A percentile compares a stretch with the other conserved stretches of the same genome.
Evolutionary conservation across 2,797 vertebrate species (phyloP).

Genomic region (Tolypeutes matacus): DNA sequence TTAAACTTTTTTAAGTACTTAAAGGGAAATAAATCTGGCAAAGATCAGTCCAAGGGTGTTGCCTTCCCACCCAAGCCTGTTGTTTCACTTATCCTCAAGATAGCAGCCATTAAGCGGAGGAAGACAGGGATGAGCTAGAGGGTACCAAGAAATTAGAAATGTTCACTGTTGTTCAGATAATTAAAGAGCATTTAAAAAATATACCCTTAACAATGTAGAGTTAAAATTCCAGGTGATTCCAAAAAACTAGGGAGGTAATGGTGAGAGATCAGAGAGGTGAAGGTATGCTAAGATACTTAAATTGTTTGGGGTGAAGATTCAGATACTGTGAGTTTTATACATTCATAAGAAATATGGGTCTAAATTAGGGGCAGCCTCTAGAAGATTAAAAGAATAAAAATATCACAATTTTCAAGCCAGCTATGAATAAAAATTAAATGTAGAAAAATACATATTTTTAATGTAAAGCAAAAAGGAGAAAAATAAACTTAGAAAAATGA

Average conservation of each 20-base stretch:
- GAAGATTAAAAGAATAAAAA: neutral
- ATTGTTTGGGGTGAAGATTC: neutral
- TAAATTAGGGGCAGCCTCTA: neutral
- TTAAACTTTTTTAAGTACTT: neutral
- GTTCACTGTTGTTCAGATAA: neutral
- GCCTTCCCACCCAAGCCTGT: neutral
- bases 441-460: neutral
- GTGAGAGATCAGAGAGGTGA: neutral
- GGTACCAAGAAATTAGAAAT: neutral
- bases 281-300: neutral
- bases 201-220: neutral
- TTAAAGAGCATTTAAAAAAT: neutral
- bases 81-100: neutral
- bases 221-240: neutral
- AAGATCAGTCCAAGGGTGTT: neutral
- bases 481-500: neutral
- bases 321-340: neutral
- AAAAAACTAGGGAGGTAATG: neutral
- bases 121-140: neutral
- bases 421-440: neutral
- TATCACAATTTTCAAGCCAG: neutral
- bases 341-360: neutral
- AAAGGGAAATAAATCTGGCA: neutral
- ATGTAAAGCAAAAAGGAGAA: neutral
- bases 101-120: neutral